Evolutionary conservation across 1,140 invertebrate genomes (phyloP).

Genomic region (Drosophila pectinifera): DNA sequence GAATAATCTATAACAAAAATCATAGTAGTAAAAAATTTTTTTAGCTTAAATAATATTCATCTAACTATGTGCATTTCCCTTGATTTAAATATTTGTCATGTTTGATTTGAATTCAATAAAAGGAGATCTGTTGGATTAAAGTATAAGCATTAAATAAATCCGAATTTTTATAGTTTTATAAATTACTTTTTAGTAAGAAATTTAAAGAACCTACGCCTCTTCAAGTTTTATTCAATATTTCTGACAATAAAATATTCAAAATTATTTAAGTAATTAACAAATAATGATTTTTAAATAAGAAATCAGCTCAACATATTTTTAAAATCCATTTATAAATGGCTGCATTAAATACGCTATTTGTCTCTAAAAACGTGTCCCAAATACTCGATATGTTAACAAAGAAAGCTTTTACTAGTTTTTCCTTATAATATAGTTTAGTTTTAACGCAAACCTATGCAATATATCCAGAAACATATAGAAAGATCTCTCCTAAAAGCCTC

Average conservation of each 20-base stretch:
- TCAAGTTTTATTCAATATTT: background rate
- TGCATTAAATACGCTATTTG: conserved; percentile 16
- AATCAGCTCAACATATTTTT: background rate
- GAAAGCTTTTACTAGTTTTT: conserved; percentile 38
- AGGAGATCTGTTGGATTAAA: background rate
- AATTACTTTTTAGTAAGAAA: too few relatives aligned
- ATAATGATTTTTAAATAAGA: background rate
- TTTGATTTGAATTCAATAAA: background rate
- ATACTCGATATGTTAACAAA: conserved; percentile 44
- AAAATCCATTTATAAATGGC: background rate
- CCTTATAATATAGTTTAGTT: conserved; percentile 11
- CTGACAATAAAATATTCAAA: background rate
- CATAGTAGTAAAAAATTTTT: conserved; percentile 5
- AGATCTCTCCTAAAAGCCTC: background rate
- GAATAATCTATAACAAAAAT: background rate
- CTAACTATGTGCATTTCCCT: conserved; percentile 10
- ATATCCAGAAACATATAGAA: conserved; percentile 1
- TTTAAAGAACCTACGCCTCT: too few relatives aligned
- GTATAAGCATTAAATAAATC: background rate
- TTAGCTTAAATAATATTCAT: conserved; percentile 36
- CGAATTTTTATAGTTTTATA: too few relatives aligned
- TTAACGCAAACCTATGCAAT: background rate
- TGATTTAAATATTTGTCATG: conserved; percentile 12
- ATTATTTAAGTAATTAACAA: background rate
- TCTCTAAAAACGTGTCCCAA: conserved; percentile 23